Evolutionary conservation across 2,888 invertebrate species (phyloP).

Genomic region (Hartigia nigra): DNA sequence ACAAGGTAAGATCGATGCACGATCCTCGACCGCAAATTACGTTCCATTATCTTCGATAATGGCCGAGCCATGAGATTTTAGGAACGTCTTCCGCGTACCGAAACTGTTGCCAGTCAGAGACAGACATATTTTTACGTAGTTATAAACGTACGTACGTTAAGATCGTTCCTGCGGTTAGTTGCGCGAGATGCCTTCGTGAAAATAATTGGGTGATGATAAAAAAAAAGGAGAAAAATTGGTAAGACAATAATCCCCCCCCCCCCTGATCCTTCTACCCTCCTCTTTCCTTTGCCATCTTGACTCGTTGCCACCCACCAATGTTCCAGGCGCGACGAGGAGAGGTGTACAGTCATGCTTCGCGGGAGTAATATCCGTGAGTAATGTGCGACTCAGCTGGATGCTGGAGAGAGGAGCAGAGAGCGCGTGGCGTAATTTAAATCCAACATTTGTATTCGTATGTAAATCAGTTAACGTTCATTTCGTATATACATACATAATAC

Average conservation of each 20-base stretch:
- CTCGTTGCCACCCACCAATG: background rate
- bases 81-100: slow-evolving; percentile 24
- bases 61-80: slow-evolving; percentile 28
- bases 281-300: background rate
- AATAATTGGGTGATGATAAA: slow-evolving; percentile 2
- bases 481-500: background rate
- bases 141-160: background rate
- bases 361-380: slow-evolving; percentile 8
- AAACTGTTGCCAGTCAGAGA: background rate
- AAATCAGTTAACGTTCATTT: slow-evolving; percentile 1
- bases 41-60: slow-evolving; percentile 51
- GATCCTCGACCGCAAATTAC: slow-evolving; percentile 52
- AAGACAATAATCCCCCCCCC: background rate
- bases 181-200: background rate
- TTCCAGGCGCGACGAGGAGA: background rate
- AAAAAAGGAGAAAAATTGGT: background rate
- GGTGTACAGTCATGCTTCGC: slow-evolving; percentile 1
- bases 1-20: slow-evolving; percentile 36
- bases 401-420: background rate
- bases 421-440: slow-evolving; percentile 9
- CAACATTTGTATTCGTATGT: slow-evolving; percentile 9
- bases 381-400: background rate
- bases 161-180: background rate
- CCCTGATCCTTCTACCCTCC: background rate
- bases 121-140: background rate